phyloP scores from a whole-genome alignment of 2,113 vertebrate genomes.

The Merops nubicus region DNA sequence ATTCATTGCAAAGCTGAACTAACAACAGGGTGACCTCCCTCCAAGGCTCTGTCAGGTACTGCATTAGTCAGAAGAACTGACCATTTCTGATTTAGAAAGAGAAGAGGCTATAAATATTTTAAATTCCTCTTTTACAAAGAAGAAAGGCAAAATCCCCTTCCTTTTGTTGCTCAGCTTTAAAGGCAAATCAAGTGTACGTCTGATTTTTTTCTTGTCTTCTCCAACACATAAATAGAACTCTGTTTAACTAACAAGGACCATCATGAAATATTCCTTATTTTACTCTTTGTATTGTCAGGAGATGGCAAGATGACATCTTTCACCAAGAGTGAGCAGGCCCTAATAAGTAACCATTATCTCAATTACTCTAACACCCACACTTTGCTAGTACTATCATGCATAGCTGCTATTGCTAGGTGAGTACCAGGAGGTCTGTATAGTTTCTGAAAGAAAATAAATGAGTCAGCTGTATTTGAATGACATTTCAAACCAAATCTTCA shows the following conservation, averaged over 20 bases:
- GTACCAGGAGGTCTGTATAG: background rate
- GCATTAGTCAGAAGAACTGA: background rate
- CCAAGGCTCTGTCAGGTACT: background rate
- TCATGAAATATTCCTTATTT: background rate
- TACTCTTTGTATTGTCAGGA: background rate
- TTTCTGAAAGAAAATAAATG: background rate
- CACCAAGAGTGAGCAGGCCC: slow-evolving; percentile 12
- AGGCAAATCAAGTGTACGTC: background rate
- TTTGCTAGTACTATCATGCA: background rate
- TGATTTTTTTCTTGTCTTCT: background rate
- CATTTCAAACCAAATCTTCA: background rate
- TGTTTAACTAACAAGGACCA: background rate
- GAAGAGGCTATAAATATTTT: background rate
- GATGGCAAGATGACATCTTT: slow-evolving; percentile 27
- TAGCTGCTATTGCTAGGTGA: background rate
- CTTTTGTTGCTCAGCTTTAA: background rate
- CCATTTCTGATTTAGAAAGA: background rate
- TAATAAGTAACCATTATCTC: slow-evolving; percentile 22
- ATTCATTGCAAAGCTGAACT: background rate
- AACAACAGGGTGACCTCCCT: background rate
- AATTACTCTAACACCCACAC: slow-evolving; percentile 7
- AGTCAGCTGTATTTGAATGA: background rate
- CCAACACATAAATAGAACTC: background rate
- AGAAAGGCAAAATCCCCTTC: background rate
- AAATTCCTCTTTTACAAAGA: background rate